These are phyloP conservation scores for Ladona fulva DNA, from an alignment of 1,140 invertebrate genomes.

Conservation along the genomic window DNA sequence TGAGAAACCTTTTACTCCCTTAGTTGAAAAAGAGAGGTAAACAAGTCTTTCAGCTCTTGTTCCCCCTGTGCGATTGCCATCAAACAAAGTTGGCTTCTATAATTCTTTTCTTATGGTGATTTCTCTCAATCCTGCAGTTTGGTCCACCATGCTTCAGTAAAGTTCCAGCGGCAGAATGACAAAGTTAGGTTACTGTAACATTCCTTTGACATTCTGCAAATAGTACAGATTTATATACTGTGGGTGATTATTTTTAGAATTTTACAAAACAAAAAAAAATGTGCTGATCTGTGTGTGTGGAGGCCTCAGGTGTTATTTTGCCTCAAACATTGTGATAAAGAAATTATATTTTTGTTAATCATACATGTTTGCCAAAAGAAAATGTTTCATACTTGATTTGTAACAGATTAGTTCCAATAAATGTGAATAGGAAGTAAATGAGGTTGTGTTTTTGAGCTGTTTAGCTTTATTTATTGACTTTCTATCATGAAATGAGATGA, in stretches of 20 bases:
- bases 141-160: background rate
- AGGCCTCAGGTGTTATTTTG: background rate
- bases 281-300: background rate
- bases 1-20: background rate
- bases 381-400: background rate
- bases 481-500: no score
- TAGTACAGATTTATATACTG: background rate
- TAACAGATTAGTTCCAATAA: background rate
- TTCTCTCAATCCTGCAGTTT: background rate
- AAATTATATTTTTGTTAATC: constrained; percentile 11
- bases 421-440: background rate
- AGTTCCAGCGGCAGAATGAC: background rate
- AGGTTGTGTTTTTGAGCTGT: no score
- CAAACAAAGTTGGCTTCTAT: background rate
- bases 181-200: background rate
- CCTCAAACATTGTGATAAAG: constrained; percentile 9
- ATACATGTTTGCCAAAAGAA: constrained; percentile 10
- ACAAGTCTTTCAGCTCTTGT: background rate
- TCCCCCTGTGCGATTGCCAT: background rate
- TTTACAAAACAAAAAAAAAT: background rate
- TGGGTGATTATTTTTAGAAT: constrained; percentile 3
- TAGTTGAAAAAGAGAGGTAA: background rate
- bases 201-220: background rate
- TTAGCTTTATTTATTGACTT: no score
- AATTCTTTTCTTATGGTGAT: background rate